These are phyloP conservation scores for Choloepus didactylus DNA, from an alignment of 2,797 vertebrate species.

Conservation along the genomic window DNA sequence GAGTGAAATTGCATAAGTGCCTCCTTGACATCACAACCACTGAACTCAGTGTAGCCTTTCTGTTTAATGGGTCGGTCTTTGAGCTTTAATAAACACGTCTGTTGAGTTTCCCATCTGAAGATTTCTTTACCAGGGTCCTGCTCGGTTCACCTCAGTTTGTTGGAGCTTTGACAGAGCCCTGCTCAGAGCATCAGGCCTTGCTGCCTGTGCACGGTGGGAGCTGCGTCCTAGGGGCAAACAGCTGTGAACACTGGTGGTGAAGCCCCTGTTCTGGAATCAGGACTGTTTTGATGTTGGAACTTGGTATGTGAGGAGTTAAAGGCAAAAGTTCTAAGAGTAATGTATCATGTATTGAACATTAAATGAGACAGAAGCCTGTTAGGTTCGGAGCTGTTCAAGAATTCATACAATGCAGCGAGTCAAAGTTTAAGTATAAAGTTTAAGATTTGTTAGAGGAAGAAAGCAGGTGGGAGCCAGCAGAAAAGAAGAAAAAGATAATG, in stretches of 20 bases:
- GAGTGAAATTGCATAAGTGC: neutral
- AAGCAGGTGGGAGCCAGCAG: too few relatives aligned
- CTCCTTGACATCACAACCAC: neutral
- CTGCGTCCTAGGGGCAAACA: neutral
- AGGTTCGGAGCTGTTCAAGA: too few relatives aligned
- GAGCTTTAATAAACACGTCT: conserved; percentile 51
- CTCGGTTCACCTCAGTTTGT: conserved; percentile 18
- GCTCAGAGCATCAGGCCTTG: conserved; percentile 6
- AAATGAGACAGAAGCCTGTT: neutral
- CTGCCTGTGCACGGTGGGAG: neutral
- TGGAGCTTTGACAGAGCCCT: conserved; percentile 34
- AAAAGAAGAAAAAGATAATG: too few relatives aligned
- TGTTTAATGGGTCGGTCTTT: neutral
- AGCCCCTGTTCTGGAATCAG: neutral
- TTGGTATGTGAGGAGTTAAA: neutral
- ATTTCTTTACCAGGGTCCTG: neutral
- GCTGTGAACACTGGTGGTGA: conserved; percentile 22
- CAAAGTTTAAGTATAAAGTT: too few relatives aligned
- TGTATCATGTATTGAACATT: neutral
- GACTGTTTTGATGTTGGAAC: neutral
- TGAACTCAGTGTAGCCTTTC: neutral
- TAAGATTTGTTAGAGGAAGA: too few relatives aligned
- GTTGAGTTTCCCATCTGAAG: conserved; percentile 22
- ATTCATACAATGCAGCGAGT: too few relatives aligned
- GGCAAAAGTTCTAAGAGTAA: neutral